Conservation (phyloP, 2,113 vertebrate species). For the Engraulis encrasicolus region DNA sequence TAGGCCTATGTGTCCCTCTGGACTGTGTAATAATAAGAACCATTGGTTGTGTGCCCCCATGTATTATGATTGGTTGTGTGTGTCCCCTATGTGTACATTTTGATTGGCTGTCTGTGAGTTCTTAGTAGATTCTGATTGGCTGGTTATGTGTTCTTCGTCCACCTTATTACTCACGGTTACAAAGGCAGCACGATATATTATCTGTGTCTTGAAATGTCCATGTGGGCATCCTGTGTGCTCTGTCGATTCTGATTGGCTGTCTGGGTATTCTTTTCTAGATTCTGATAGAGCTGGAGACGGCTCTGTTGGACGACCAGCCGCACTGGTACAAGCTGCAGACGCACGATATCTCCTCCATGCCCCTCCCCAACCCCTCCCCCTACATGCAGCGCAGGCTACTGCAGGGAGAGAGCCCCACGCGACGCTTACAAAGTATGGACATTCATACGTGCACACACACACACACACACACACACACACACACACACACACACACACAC, state of each 20-base stretch:
- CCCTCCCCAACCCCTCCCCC: constrained; percentile 87
- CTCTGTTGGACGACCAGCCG: constrained; percentile 91
- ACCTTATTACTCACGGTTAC: too few species aligned
- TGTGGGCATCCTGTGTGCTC: too few species aligned
- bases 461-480: constrained; percentile 26
- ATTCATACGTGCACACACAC: background rate
- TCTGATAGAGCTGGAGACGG: constrained; percentile 92
- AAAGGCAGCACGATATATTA: too few species aligned
- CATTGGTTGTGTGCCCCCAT: too few species aligned
- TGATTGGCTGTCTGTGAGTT: too few species aligned
- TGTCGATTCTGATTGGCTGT: background rate
- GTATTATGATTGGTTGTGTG: too few species aligned
- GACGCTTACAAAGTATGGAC: constrained; percentile 89
- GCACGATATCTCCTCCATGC: constrained; percentile 87
- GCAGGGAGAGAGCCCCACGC: constrained; percentile 83
- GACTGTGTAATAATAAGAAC: too few species aligned
- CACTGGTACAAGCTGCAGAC: constrained; percentile 98
- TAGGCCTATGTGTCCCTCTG: too few species aligned
- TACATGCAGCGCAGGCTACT: constrained; percentile 86
- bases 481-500: background rate
- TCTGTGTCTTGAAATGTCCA: too few species aligned
- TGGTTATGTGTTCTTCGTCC: too few species aligned
- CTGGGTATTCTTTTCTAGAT: constrained; percentile 75
- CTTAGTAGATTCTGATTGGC: too few species aligned
- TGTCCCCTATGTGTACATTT: too few species aligned